Conservation (phyloP, 2,888 invertebrate species). For the Pyralis farinalis region DNA sequence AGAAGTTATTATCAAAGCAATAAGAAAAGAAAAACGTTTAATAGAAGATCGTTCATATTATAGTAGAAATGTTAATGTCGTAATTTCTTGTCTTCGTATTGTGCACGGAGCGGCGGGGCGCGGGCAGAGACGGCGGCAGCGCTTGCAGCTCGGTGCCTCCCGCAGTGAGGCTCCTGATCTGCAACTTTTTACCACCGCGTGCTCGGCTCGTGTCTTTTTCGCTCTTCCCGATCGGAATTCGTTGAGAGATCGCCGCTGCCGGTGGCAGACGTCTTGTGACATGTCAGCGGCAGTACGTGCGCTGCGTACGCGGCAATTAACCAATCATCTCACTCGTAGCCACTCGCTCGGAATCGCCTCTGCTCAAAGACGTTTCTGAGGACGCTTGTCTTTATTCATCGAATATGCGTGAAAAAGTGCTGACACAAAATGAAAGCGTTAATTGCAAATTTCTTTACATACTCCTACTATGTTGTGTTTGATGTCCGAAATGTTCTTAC, state of each 20-base stretch:
- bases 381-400: slow-evolving; percentile 58
- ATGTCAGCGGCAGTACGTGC: slow-evolving; percentile 72
- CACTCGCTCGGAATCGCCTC: slow-evolving; percentile 46
- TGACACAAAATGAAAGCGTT: slow-evolving; percentile 45
- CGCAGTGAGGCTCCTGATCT: slow-evolving; percentile 57
- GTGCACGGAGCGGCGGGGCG: slow-evolving; percentile 30
- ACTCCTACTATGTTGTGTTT: slow-evolving; percentile 29
- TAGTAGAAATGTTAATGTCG: background rate
- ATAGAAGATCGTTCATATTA: too few species aligned
- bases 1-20: too few species aligned
- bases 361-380: slow-evolving; percentile 44
- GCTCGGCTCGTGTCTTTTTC: slow-evolving; percentile 79
- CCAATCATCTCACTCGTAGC: slow-evolving; percentile 57
- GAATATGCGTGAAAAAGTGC: slow-evolving; percentile 64
- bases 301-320: slow-evolving; percentile 74
- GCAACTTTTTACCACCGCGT: slow-evolving; percentile 69
- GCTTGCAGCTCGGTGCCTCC: slow-evolving; percentile 51
- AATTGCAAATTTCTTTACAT: slow-evolving; percentile 42
- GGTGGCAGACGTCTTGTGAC: slow-evolving; percentile 80
- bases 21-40: too few species aligned
- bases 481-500: slow-evolving; percentile 12
- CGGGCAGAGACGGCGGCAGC: slow-evolving; percentile 29
- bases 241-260: slow-evolving; percentile 76
- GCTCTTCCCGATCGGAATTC: slow-evolving; percentile 78
- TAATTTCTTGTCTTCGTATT: slow-evolving; percentile 18